Evolutionary conservation across 2,113 vertebrate species (phyloP), one percentile per base, ranked within the genome.

Genomic region (Centropus bengalensis): DNA sequence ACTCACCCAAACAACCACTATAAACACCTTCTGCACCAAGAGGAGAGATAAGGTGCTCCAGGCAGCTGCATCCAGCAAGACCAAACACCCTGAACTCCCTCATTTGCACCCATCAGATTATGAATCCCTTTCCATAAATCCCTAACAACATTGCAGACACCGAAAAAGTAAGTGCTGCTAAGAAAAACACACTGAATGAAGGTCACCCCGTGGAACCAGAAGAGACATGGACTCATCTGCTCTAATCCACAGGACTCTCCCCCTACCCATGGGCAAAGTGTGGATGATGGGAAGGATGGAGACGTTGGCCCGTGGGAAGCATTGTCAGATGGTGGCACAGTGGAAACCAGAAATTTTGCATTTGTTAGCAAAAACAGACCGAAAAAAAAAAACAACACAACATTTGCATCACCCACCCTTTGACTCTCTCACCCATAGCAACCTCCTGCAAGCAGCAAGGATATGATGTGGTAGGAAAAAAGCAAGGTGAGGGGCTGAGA

Each of bases 241-340:
- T 86, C 62, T 85, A 97, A 91, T 97, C 97, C 97, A 96, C 64
- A 91, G 78, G 92, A 84, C 93, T 97, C 79, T 96, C 96, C 7
- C 95, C 91, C 95, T 93, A 96, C 96, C 97, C 92, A 73, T 97
- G 63, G 45, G 93, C 95, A 97, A 88, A 96, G 95, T 93, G 94
- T 79, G 56, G n/a, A 15, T 77, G 70, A 95, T 75, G 77, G 68
- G 80, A 27, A 77, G 28, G 67, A 73, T 42, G 88, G 83, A 96
- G 97, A 97, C 86, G 58, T 96, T 59, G 95, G 92, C 89, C 5
- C 7, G 0, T 0, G 1, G 93, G 20, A 96, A 96, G 95, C 79
- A 59, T 96, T 93, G 89, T 96, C 97, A 97, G 44, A 52, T 59
- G n/a, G 96, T 38, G 67, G 89, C 76, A 87, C 80, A 93, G 95